Evolutionary conservation across 2,888 invertebrate genomes (phyloP), one percentile per base, ranked within the genome.

Genomic region (Drosophila barbarae): DNA sequence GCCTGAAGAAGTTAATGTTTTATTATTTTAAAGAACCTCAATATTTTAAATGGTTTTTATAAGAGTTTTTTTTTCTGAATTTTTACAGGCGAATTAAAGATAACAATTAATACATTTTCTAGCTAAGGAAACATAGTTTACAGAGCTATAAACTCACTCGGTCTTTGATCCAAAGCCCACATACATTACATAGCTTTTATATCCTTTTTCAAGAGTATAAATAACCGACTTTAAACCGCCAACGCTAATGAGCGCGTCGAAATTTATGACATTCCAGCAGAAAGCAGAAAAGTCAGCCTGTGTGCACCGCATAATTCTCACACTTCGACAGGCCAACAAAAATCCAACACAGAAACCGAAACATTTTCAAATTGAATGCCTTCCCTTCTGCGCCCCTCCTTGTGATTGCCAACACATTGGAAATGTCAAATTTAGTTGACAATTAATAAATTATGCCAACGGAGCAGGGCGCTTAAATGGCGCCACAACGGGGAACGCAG

Each of bases 391-490:
- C 36, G 4, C 15, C 10, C 18, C 23, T 54, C n/a, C 51, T 26
- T 15, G 59, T 73, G 77, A 71, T 74, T 28, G 42, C 79, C 68
- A 78, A 77, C 82, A 80, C 87, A 88, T 83, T 85, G 87, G 87
- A 69, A 87, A 86, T 87, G 87, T 88, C 87, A 87, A 88, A 85
- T 86, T 88, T 84, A 84, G 87, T 85, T 88, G 88, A 87, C 88
- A 88, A 87, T 85, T 87, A 88, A 87, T 87, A 88, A 87, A 87
- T 87, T 87, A 88, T 88, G 79, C 71, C 59, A 68, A 70, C 69
- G 53, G 65, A 68, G 63, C 26, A 3, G 46, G 46, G 30, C 74
- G 78, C 76, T 80, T 85, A 87, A 88, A 83, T 83, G 88, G 87
- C 87, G 87, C 87, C 88, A 88, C 73, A 74, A 65, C 26, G 42